Evolutionary conservation across 2,113 vertebrate species (phyloP).

Genomic region (Oncorhynchus gorbuscha): DNA sequence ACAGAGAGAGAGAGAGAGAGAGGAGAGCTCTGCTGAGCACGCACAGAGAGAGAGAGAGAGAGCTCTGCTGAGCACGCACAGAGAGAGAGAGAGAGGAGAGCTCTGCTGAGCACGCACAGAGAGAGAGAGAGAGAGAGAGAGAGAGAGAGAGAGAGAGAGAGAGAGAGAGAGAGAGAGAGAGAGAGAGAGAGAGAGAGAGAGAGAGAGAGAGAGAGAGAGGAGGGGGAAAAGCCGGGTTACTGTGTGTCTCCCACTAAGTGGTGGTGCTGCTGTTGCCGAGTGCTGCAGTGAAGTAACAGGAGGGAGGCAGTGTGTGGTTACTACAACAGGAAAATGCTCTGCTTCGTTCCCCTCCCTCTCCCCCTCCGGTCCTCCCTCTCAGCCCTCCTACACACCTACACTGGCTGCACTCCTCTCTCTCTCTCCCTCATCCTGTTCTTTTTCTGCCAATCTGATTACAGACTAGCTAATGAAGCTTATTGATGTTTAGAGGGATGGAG

Average conservation of each 20-base stretch:
- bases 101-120: slow-evolving; percentile 57
- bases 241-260: slow-evolving; percentile 52
- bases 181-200: slow-evolving; percentile 28
- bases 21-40: slow-evolving; percentile 14
- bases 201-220: slow-evolving; percentile 44
- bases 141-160: slow-evolving; percentile 42
- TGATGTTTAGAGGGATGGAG: slow-evolving; percentile 44
- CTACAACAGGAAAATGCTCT: slow-evolving; percentile 68
- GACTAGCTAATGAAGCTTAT: slow-evolving; percentile 58
- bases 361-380: slow-evolving; percentile 6
- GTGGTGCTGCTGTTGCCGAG: slow-evolving; percentile 40
- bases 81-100: slow-evolving; percentile 55
- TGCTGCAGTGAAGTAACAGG: slow-evolving; percentile 74
- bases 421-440: slow-evolving; percentile 20
- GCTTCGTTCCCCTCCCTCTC: slow-evolving; percentile 54
- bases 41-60: slow-evolving; percentile 49
- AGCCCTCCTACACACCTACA: slow-evolving; percentile 9
- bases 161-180: slow-evolving; percentile 36
- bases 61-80: slow-evolving; percentile 29
- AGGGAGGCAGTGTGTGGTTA: slow-evolving; percentile 44
- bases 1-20: slow-evolving; percentile 42
- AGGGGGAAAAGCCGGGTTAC: slow-evolving; percentile 68
- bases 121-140: slow-evolving; percentile 28
- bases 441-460: slow-evolving; percentile 58
- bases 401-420: slow-evolving; percentile 24